These are phyloP conservation scores for Acrocyrtus sp. DNA, from an alignment of 2,888 invertebrate genomes.

Conservation along the genomic window DNA sequence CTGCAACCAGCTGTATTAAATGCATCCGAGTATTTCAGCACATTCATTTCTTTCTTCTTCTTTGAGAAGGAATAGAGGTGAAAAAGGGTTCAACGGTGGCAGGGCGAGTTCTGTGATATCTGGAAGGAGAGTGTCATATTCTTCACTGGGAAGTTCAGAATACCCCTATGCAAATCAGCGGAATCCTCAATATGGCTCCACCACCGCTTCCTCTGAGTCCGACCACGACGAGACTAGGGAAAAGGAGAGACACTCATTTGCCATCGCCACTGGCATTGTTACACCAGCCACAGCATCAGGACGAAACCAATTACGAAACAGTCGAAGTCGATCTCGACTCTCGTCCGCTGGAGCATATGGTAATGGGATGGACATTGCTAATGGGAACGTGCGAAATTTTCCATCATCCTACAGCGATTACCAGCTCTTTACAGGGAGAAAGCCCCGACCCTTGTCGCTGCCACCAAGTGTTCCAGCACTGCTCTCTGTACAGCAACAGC, in stretches of 20 bases:
- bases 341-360: slow-evolving; percentile 17
- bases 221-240: slow-evolving; percentile 37
- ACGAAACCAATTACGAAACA: slow-evolving; percentile 37
- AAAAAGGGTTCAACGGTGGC: slow-evolving; percentile 48
- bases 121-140: slow-evolving; percentile 39
- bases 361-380: slow-evolving; percentile 41
- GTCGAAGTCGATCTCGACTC: slow-evolving; percentile 33
- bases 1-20: slow-evolving; percentile 51
- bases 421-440: slow-evolving; percentile 60
- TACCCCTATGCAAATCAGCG: slow-evolving; percentile 51
- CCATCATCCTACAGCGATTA: slow-evolving; percentile 59
- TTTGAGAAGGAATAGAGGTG: slow-evolving; percentile 52
- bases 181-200: slow-evolving; percentile 8
- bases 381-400: slow-evolving; percentile 46
- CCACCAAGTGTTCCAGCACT: slow-evolving; percentile 53
- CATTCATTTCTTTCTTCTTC: slow-evolving; percentile 55
- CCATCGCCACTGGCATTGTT: slow-evolving; percentile 10
- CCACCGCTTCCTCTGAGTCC: slow-evolving; percentile 40
- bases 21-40: slow-evolving; percentile 57
- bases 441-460: slow-evolving; percentile 58
- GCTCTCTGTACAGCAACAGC: slow-evolving; percentile 16
- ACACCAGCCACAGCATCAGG: slow-evolving; percentile 4
- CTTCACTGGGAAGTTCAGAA: slow-evolving; percentile 47
- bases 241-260: slow-evolving; percentile 5
- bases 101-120: slow-evolving; percentile 14